Evolutionary conservation across 2,797 vertebrate genomes (phyloP).

Genomic region (Enteromius paludinosus): DNA sequence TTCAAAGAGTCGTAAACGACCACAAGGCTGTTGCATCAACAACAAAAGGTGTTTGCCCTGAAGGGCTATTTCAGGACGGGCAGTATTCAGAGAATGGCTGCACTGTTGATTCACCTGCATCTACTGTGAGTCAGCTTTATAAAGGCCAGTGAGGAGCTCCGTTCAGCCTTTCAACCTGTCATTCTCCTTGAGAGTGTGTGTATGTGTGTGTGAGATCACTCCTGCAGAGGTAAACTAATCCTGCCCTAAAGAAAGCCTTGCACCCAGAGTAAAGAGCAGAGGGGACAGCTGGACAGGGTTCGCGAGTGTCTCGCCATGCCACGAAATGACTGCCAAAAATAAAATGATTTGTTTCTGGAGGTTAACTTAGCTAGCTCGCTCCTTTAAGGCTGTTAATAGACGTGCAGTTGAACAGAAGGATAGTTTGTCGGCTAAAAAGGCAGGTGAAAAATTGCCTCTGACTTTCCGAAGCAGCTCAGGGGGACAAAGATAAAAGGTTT

Average conservation of each 20-base stretch:
- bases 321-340: conserved; percentile 64
- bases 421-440: conserved; percentile 50
- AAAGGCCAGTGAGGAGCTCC: conserved; percentile 22
- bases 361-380: conserved; percentile 58
- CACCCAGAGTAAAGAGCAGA: conserved; percentile 60
- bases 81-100: conserved; percentile 33
- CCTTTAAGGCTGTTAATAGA: conserved; percentile 61
- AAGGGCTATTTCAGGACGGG: conserved; percentile 14
- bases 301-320: conserved; percentile 57
- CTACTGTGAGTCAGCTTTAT: conserved; percentile 35
- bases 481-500: conserved; percentile 51
- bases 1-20: conserved; percentile 23
- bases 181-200: conserved; percentile 40
- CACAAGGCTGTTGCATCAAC: conserved; percentile 17
- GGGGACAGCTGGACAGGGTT: conserved; percentile 63
- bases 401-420: conserved; percentile 16
- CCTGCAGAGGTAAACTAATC: conserved; percentile 62
- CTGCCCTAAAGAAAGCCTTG: conserved; percentile 59
- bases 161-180: conserved; percentile 29
- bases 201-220: conserved; percentile 29
- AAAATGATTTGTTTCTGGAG: conserved; percentile 68
- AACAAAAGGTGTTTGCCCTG: conserved; percentile 38
- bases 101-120: conserved; percentile 52
- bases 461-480: conserved; percentile 41
- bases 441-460: conserved; percentile 57